Evolutionary conservation across 2,797 vertebrate genomes (phyloP), one percentile per base, ranked within the genome.

Genomic region (Sebastes elongatus): DNA sequence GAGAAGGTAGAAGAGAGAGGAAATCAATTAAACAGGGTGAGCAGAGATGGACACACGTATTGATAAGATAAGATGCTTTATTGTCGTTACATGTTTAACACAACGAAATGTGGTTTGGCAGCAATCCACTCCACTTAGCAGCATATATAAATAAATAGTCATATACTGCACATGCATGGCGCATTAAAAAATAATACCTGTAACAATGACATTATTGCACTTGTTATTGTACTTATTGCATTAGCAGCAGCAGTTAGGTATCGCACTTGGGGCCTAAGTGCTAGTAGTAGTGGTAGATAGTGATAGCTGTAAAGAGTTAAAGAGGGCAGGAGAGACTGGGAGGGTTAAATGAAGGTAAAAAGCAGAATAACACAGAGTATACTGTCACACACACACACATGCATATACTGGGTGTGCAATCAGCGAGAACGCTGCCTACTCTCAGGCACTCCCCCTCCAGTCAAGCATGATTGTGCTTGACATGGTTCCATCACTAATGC

Each of bases 401-500:
- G 52, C 81, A 32, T 28, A 35, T 30, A 35, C n/a, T 6, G 23
- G 65, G 62, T 62, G 25, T 86, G 83, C 90, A 89, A 92, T 95
- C 92, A 91, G 93, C 81, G 86, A 82, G 83, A 93, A 87, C 77
- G 84, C 82, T 88, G 61, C 76, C 76, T 84, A 18, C 84, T 64
- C 85, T 88, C 67, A 78, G 81, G 76, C 91, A 85, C 92, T 87
- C 85, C 80, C 81, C 80, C 79, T 92, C 88, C 86, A 94, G 87
- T 92, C 84, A 86, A 87, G 93, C 94, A 76, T 94, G 90, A 93
- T 94, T 78, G 84, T 69, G 83, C 88, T 88, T 93, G 93, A 95
- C 93, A 88, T 93, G 85, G 81, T 91, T 94, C 94, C 90, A 93
- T 95, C 94, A 89, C 93, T 93, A 92, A 94, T 93, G 94, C 93